Percentiles rank a stretch among this genome's conserved stretches.
phyloP scores from a whole-genome alignment of 2,888 invertebrate genomes.

The Brachypterus glaber region DNA sequence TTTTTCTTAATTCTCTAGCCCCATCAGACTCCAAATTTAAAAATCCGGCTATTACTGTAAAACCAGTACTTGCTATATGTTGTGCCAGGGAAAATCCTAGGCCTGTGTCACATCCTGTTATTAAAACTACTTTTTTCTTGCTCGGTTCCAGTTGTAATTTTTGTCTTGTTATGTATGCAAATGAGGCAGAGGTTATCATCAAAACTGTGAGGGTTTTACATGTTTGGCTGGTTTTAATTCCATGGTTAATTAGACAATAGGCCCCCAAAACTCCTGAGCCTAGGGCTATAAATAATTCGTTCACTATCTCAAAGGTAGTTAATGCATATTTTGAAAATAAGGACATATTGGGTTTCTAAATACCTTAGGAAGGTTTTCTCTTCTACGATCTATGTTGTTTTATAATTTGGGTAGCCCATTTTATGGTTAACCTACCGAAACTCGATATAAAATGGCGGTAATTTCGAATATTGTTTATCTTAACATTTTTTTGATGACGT shows the following conservation, averaged over 20 bases:
- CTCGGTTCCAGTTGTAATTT: constrained; percentile 23
- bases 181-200: constrained; percentile 28
- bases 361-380: neutral
- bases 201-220: constrained; percentile 30
- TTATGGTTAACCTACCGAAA: neutral
- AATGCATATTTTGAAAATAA: constrained; percentile 12
- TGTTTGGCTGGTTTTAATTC: constrained; percentile 29
- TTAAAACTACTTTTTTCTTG: constrained; percentile 47
- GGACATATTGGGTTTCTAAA: no score
- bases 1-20: constrained; percentile 44
- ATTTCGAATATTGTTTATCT: neutral
- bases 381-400: neutral
- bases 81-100: constrained; percentile 66
- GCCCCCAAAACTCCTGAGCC: constrained; percentile 36
- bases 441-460: neutral
- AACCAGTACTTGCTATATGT: constrained; percentile 51
- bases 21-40: constrained; percentile 52
- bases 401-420: neutral
- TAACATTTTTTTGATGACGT: no score
- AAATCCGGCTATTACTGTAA: constrained; percentile 71
- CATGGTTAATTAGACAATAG: constrained; percentile 30
- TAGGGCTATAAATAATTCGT: constrained; percentile 35
- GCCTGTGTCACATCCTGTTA: constrained; percentile 83
- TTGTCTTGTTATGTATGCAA: constrained; percentile 28
- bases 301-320: constrained; percentile 32